A percentile compares a stretch with the other conserved stretches of the same genome.
phyloP scores from a whole-genome alignment of 2,888 invertebrate genomes.

The Cantharis nigra region DNA sequence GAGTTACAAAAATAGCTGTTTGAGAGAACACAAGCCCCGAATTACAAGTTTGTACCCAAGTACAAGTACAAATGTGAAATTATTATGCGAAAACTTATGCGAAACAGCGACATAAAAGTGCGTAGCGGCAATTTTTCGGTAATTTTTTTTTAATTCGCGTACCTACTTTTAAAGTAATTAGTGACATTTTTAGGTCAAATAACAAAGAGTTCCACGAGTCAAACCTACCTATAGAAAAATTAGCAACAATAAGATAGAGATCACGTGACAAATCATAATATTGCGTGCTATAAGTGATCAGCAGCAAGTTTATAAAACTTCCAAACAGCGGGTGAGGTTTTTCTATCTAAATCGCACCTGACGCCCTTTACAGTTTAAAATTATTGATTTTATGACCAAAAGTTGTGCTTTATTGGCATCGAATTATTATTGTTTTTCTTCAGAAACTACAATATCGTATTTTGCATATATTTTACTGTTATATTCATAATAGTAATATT shows the following conservation, averaged over 20 bases:
- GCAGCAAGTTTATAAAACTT: slow-evolving; percentile 39
- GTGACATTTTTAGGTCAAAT: neutral
- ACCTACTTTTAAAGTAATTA: slow-evolving; percentile 2
- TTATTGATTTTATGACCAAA: slow-evolving; percentile 37
- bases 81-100: neutral
- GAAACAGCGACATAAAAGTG: neutral
- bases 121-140: neutral
- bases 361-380: slow-evolving; percentile 39
- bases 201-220: neutral
- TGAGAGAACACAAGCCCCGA: neutral
- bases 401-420: slow-evolving; percentile 6
- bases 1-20: neutral
- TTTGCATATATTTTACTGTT: neutral
- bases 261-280: slow-evolving; percentile 47
- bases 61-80: neutral
- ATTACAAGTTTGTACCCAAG: neutral
- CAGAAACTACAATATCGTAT: neutral
- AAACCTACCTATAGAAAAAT: slow-evolving; percentile 6
- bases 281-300: slow-evolving; percentile 39
- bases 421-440: neutral
- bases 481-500: neutral
- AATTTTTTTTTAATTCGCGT: neutral
- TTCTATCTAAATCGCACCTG: slow-evolving; percentile 41
- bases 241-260: slow-evolving; percentile 30
- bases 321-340: slow-evolving; percentile 37